Base-by-base conservation (phyloP, 2,888 invertebrate species). In the Aleiodes leptofemur region DNA sequence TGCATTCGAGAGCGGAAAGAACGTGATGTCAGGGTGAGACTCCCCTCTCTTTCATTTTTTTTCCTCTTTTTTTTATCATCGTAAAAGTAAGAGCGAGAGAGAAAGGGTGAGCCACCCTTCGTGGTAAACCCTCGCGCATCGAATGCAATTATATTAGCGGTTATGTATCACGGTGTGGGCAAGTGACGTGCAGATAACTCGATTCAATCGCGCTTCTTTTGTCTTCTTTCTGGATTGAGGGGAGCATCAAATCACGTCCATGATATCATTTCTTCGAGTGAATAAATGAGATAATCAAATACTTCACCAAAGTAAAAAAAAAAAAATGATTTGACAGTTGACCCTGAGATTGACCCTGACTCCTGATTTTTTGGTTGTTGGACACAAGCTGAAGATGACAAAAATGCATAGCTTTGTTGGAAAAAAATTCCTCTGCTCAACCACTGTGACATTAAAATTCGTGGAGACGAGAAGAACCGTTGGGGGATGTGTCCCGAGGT, bases 151-250 rank as follows among this genome's bases (percentile, higher is more conserved):
- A 73, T 73, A 73, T 73, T 73, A 73, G 73, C 73, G 73, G 73
- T 73, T 73, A 73, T 72, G 68, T 73, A 72, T 72, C 72, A 68
- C 78, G 77, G 73, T 75, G 78, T 72, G 73, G 76, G 72, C 79
- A 72, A 78, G 77, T 77, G 79, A 78, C 77, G 74, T 77, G 64
- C 75, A 53, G 82, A 80, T 78, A 80, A 76, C 75, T 77, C 83
- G 83, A 82, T 84, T 50, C n/a, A 50, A 71, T 70, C 48, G 13
- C 11, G 43, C 29, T 29, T 72, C 48, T 69, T 31, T 51, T 51
- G 31, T 31, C 29, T 53, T 50, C 14, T 53, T 53, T 34, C 13
- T 69, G 11, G 43, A 43, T 8, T 9, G 43, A 43, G 43, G 11
- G 43, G 43, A 43, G 11, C 11, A 8, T 3, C 43, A 43, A 43